Evolutionary conservation across 1,140 invertebrate species (phyloP), one percentile per base, ranked within the genome.

Genomic region (Spodoptera frugiperda): DNA sequence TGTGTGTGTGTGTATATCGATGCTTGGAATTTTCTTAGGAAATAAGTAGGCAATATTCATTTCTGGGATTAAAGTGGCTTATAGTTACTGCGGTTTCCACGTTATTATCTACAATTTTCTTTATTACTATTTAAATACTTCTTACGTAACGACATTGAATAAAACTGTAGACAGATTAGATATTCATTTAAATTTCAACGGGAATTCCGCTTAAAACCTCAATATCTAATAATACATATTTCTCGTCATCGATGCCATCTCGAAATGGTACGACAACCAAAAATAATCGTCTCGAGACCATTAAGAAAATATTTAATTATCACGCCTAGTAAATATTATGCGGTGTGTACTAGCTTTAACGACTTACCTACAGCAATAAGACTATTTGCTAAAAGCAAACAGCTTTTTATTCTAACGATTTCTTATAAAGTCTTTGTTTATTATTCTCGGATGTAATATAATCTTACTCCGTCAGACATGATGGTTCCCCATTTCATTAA

Each of bases 101-200:
- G 44, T 49, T 49, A 49, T 67, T 67, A 67, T 2, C 19, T 25
- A 8, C 17, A 54, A 54, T 70, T 70, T 70, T 51, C 67, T 70
- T 70, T 39, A 39, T 33, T 70, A 25, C 49, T 19, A 12, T 57
- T 12, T 49, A 54, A 68, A 19, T 53, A 33, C 4, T 25, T 53
- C 1, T 70, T 70, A 54, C 49, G 17, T 70, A 33, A 39, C 30
- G 1, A 70, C 30, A 21, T 15, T 46, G 19, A 51, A 67, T 25
- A 25, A 65, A 65, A 14, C 10, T 14, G 21, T 19, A 17, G 17
- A 70, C 59, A 44, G 33, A 10, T 6, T 15, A 17, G 25, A 61
- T 15, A 39, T 19, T 61, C 15, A 4, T 33, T 39, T 3, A 19
- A 53, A 63, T 44, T 33, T 15, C 17, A n/a, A 39, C 30, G 6